These are phyloP conservation scores for Nasua narica DNA, from an alignment of 2,797 vertebrate species.

Conservation along the genomic window DNA sequence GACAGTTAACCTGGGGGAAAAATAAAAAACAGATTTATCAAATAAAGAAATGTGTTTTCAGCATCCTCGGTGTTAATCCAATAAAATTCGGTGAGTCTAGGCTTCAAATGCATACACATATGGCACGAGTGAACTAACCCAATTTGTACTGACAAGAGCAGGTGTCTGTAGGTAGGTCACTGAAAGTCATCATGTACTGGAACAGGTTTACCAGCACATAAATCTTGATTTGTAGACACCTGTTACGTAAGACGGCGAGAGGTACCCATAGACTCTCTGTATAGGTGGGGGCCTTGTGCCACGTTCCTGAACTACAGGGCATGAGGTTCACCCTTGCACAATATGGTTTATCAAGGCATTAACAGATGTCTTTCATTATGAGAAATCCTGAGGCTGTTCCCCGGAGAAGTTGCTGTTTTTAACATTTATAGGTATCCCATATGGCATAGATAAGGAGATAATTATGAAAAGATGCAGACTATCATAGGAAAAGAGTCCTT, in stretches of 20 bases:
- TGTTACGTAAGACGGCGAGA: background rate
- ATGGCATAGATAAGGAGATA: constrained; percentile 9
- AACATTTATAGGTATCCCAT: constrained; percentile 21
- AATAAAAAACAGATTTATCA: background rate
- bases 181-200: constrained; percentile 42
- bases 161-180: constrained; percentile 65
- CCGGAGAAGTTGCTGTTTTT: constrained; percentile 33
- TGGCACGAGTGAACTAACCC: constrained; percentile 52
- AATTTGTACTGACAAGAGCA: constrained; percentile 59
- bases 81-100: constrained; percentile 25
- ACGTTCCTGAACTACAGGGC: background rate
- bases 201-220: background rate
- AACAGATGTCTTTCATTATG: background rate
- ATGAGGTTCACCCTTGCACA: background rate
- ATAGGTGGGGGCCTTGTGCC: background rate
- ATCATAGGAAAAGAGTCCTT: background rate
- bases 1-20: background rate
- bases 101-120: constrained; percentile 47
- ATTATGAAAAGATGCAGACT: constrained; percentile 41
- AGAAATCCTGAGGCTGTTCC: constrained; percentile 22
- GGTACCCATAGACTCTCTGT: background rate
- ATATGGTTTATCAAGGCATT: background rate
- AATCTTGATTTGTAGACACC: background rate
- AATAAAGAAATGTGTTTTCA: background rate
- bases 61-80: background rate